Base-by-base conservation (phyloP, 2,888 invertebrate species). In the Lamellibrachia satsuma region DNA sequence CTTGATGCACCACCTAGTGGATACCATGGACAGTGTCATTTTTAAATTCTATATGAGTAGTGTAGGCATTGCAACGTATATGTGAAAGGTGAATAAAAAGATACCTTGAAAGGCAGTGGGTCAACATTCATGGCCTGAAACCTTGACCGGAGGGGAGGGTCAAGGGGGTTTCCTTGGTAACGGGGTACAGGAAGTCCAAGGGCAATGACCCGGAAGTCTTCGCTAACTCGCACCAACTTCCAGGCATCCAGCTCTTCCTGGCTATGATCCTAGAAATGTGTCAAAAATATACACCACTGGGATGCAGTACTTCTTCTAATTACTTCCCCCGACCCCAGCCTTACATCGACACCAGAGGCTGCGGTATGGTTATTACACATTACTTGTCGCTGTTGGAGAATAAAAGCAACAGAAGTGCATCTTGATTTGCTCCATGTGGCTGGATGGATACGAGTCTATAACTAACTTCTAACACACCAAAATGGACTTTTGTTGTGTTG, bases 71-170 rank as follows among this genome's bases (percentile, higher is more conserved):
- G 39, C 39, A 39, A 39, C 39, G 39, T 39, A 39, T 39, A 75
- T 75, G 75, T 75, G 75, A 75, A 2, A 75, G 75, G 22, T 75
- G n/a, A 75, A 75, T 75, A 39, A 39, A 57, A 11, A 51, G n/a
- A 90, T 57, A 94, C 97, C 94, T 96, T 96, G 96, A 97, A 98
- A 27, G 97, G 96, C 51, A 96, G 95, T 2, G 96, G 95, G 90
- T 96, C 94, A 7, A 99, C 97, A 96, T 99, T 98, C 96, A 98
- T 97, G 0, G 98, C 99, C 97, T 99, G 99, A 96, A 99, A 99
- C 93, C 99, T 97, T 0, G 99, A 99, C 92, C 99, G 97, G 57
- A 99, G 97, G 0, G 99, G 99, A 52, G 99, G 99, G 97, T 99
- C 99, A 75, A 99, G 97, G 0, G 99, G 98, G 96, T 99, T 98